A percentile compares a stretch with the other conserved stretches of the same genome.
Conservation (phyloP, 2,888 invertebrate species). For the Danaus chrysippus region DNA sequence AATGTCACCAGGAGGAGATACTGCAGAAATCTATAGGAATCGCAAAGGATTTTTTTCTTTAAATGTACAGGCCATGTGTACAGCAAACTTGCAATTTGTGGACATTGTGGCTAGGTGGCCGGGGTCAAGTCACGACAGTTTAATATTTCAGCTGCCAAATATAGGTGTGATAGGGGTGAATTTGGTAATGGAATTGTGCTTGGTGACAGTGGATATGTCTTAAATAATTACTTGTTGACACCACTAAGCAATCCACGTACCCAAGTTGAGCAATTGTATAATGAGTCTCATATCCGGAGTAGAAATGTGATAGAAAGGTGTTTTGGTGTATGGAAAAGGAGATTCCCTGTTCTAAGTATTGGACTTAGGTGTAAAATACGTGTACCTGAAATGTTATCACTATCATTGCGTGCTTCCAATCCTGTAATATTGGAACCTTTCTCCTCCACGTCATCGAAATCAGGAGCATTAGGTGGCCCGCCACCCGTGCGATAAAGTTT, state of each 20-base stretch:
- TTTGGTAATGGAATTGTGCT: slow-evolving; percentile 21
- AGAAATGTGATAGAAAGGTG: slow-evolving; percentile 14
- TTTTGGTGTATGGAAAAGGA: slow-evolving; percentile 14
- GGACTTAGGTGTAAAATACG: too few relatives aligned
- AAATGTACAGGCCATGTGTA: slow-evolving; percentile 21
- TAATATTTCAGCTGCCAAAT: slow-evolving; percentile 19
- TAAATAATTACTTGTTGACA: slow-evolving; percentile 19
- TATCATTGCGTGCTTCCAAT: too few relatives aligned
- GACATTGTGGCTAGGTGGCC: slow-evolving; percentile 25
- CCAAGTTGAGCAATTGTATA: slow-evolving; percentile 5
- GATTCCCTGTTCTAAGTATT: background rate
- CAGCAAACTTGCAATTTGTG: slow-evolving; percentile 15
- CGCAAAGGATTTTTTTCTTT: slow-evolving; percentile 23
- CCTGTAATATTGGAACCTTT: too few relatives aligned
- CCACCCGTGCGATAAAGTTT: too few relatives aligned
- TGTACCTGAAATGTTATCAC: too few relatives aligned
- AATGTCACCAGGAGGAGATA: slow-evolving; percentile 28
- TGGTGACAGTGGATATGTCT: slow-evolving; percentile 26
- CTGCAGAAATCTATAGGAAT: slow-evolving; percentile 24
- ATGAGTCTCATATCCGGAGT: slow-evolving; percentile 15
- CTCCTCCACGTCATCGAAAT: too few relatives aligned
- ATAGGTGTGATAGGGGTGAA: slow-evolving; percentile 13
- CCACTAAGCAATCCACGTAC: slow-evolving; percentile 19
- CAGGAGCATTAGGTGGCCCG: too few relatives aligned
- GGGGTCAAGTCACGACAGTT: slow-evolving; percentile 26